Evolutionary conservation across 2,888 invertebrate genomes (phyloP).

Genomic region (Microctonus aethiopoides): DNA sequence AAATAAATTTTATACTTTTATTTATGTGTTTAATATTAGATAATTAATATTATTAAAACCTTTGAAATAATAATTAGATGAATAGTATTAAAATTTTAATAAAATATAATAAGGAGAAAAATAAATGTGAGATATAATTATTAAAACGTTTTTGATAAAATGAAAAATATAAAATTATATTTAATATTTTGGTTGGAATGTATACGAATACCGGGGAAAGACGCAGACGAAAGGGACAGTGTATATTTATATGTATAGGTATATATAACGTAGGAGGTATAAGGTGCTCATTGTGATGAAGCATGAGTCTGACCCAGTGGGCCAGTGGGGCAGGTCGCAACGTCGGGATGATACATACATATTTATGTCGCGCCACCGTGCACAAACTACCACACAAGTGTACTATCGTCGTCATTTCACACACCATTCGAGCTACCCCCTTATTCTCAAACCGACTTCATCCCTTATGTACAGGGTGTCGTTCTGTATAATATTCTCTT

Average conservation of each 20-base stretch:
- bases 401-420: slow-evolving; percentile 26
- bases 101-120: no score
- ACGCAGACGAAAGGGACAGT: slow-evolving; percentile 36
- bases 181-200: slow-evolving; percentile 59
- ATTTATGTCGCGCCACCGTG: slow-evolving; percentile 65
- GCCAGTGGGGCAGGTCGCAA: slow-evolving; percentile 66
- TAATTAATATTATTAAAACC: no score
- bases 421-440: slow-evolving; percentile 34
- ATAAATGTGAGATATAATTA: no score
- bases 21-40: neutral
- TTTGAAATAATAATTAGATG: no score
- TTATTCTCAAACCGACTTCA: slow-evolving; percentile 33
- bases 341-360: slow-evolving; percentile 66
- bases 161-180: no score
- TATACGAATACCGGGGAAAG: slow-evolving; percentile 48
- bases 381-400: slow-evolving; percentile 45
- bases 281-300: slow-evolving; percentile 65
- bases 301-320: slow-evolving; percentile 67
- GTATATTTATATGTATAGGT: neutral
- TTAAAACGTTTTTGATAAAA: no score
- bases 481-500: slow-evolving; percentile 18
- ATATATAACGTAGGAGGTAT: slow-evolving; percentile 31
- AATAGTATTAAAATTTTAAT: no score
- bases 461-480: neutral
- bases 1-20: neutral